Evolutionary conservation across 2,113 vertebrate species (phyloP).

Genomic region (Sinocyclocheilus anophthalmus): DNA sequence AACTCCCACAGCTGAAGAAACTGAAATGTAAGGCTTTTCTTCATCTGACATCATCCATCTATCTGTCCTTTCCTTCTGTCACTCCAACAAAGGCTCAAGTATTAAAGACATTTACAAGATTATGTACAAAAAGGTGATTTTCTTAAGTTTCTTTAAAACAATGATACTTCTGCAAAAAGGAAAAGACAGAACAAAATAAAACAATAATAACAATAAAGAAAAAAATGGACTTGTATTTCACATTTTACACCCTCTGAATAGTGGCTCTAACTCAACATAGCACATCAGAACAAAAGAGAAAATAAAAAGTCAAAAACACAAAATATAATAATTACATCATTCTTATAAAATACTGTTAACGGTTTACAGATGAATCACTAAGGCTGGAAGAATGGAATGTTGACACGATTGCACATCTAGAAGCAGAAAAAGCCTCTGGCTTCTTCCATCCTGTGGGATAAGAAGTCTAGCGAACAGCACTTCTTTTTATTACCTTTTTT

Average conservation of each 20-base stretch:
- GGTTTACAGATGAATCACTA: conserved; percentile 77
- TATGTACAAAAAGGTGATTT: conserved; percentile 91
- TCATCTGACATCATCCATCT: conserved; percentile 84
- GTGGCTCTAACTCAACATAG: conserved; percentile 90
- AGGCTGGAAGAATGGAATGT: conserved; percentile 93
- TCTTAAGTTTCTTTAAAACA: conserved; percentile 82
- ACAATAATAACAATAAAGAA: conserved; percentile 67
- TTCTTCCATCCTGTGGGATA: conserved; percentile 78
- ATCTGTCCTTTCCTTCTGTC: conserved; percentile 64
- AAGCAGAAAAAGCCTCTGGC: conserved; percentile 75
- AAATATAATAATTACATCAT: conserved; percentile 68
- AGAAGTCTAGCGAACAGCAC: conserved; percentile 81
- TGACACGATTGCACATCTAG: conserved; percentile 96
- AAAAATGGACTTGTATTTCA: conserved; percentile 75
- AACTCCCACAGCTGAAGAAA: conserved; percentile 98
- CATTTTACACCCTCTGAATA: conserved; percentile 92
- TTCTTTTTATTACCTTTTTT: conserved; percentile 57
- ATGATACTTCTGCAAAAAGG: conserved; percentile 76
- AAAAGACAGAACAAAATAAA: conserved; percentile 62
- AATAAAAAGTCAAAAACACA: conserved; percentile 11
- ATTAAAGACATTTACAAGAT: conserved; percentile 99
- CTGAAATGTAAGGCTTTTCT: conserved; percentile 99
- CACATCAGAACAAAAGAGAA: conserved; percentile 76
- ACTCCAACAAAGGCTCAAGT: conserved; percentile 95
- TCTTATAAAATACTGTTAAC: too few species aligned